phyloP scores from a whole-genome alignment of 1,140 invertebrate species.

The Drosophila navojoa region DNA sequence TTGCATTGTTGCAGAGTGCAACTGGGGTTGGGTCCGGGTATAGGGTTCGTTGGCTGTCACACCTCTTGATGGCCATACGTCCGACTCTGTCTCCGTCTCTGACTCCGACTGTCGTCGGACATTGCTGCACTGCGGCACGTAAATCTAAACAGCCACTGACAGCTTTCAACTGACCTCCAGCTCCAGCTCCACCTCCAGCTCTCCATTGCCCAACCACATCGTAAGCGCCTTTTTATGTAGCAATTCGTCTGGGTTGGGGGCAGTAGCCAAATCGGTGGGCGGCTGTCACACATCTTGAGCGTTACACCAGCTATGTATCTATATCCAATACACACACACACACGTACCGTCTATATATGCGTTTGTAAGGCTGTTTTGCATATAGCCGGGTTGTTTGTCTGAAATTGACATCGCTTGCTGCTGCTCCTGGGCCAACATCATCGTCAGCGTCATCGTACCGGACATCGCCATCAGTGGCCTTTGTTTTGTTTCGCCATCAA shows the following conservation, averaged over 20 bases:
- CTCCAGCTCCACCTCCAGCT: constrained; percentile 4
- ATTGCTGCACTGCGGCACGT: constrained; percentile 78
- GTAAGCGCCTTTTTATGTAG: constrained; percentile 63
- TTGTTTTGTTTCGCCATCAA: constrained; percentile 62
- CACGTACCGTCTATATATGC: constrained; percentile 21
- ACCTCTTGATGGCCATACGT: constrained; percentile 56
- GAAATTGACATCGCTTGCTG: constrained; percentile 75
- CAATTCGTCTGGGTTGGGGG: constrained; percentile 7
- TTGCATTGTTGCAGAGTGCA: constrained; percentile 79
- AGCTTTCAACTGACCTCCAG: constrained; percentile 65
- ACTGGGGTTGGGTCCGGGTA: background rate
- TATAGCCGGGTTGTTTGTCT: constrained; percentile 68
- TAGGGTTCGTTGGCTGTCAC: constrained; percentile 27
- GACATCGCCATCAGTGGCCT: constrained; percentile 42
- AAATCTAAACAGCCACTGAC: constrained; percentile 80
- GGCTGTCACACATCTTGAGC: constrained; percentile 66
- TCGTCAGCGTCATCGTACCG: constrained; percentile 3
- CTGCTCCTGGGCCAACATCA: constrained; percentile 29
- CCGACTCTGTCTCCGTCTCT: constrained; percentile 30
- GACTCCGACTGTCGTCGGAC: constrained; percentile 40
- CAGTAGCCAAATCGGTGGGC: constrained; percentile 14
- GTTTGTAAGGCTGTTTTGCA: constrained; percentile 54
- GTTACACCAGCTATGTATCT: constrained; percentile 37
- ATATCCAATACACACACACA: constrained; percentile 8
- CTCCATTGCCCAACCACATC: background rate